Conservation (phyloP, 2,113 vertebrate genomes). For the Osmerus eperlanus region DNA sequence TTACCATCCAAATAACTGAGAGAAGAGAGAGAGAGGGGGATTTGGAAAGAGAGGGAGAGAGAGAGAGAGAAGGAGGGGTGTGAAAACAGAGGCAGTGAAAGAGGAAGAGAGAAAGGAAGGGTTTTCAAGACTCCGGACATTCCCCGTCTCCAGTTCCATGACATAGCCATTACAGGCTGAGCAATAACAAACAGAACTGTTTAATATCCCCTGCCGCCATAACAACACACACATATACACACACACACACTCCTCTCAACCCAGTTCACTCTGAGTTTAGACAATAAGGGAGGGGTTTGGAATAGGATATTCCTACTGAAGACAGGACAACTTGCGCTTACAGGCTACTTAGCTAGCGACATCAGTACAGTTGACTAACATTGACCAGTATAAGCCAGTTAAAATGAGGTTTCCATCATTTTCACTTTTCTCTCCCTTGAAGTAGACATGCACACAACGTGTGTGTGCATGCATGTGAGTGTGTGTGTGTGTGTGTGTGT, state of each 20-base stretch:
- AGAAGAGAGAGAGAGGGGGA: constrained; percentile 16
- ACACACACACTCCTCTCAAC: background rate
- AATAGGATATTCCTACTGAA: no score
- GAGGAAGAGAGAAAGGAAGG: constrained; percentile 30
- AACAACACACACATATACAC: constrained; percentile 31
- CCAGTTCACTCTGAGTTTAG: background rate
- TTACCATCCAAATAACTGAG: constrained; percentile 96
- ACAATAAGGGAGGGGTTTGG: no score
- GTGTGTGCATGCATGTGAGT: constrained; percentile 2
- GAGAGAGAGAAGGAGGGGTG: background rate
- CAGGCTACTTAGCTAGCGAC: no score
- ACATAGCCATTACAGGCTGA: constrained; percentile 55
- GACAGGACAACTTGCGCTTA: no score
- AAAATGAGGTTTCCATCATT: no score
- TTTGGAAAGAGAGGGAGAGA: constrained; percentile 22
- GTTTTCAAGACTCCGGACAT: constrained; percentile 62
- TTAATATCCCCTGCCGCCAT: constrained; percentile 44
- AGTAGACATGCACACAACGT: background rate
- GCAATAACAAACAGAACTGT: constrained; percentile 63
- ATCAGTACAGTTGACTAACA: no score
- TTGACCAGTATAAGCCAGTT: no score
- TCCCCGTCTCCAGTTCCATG: constrained; percentile 60
- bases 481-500: constrained; percentile 19
- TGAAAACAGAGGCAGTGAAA: background rate
- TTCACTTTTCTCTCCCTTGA: background rate